Conservation (phyloP, 2,888 invertebrate species). For the Druceiella hillmani region DNA sequence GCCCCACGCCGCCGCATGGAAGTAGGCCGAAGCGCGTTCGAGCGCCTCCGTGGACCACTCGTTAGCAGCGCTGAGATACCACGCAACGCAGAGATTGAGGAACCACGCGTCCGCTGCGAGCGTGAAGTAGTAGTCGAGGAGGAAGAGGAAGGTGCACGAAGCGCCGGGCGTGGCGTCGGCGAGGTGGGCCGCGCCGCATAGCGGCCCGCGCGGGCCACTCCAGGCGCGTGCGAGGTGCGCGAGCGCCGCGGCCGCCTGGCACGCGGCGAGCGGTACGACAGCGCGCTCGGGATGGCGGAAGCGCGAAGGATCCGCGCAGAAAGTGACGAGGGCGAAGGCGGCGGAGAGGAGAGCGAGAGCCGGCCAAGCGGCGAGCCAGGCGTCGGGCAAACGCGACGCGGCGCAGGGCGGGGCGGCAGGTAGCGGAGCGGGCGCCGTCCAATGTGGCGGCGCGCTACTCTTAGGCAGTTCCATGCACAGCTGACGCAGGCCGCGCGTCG, state of each 20-base stretch:
- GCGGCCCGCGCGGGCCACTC: conserved; percentile 40
- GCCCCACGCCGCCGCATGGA: conserved; percentile 86
- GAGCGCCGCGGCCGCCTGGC: conserved; percentile 75
- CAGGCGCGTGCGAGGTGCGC: conserved; percentile 68
- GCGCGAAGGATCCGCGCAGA: conserved; percentile 81
- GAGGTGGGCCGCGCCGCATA: conserved; percentile 36
- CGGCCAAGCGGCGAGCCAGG: conserved; percentile 73
- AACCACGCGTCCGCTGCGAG: conserved; percentile 82
- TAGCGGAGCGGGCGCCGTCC: conserved; percentile 38
- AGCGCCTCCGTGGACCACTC: conserved; percentile 93
- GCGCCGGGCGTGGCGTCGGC: conserved; percentile 47
- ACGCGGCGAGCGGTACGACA: conserved; percentile 82
- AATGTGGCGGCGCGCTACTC: conserved; percentile 40
- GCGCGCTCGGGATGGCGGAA: conserved; percentile 93
- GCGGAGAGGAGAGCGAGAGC: conserved; percentile 77
- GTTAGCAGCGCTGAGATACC: conserved; percentile 85
- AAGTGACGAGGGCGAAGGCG: conserved; percentile 77
- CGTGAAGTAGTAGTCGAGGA: conserved; percentile 72
- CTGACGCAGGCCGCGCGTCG: conserved; percentile 62
- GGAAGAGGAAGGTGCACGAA: conserved; percentile 69
- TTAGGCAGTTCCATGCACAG: conserved; percentile 70
- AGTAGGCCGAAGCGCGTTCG: conserved; percentile 77
- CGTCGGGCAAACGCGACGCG: conserved; percentile 57
- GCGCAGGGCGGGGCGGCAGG: conserved; percentile 55
- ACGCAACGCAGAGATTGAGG: conserved; percentile 81